A percentile compares a stretch with the other conserved stretches of the same genome.
These are phyloP conservation scores for Eolophus roseicapilla DNA, from an alignment of 2,113 vertebrate species.

Conservation along the genomic window DNA sequence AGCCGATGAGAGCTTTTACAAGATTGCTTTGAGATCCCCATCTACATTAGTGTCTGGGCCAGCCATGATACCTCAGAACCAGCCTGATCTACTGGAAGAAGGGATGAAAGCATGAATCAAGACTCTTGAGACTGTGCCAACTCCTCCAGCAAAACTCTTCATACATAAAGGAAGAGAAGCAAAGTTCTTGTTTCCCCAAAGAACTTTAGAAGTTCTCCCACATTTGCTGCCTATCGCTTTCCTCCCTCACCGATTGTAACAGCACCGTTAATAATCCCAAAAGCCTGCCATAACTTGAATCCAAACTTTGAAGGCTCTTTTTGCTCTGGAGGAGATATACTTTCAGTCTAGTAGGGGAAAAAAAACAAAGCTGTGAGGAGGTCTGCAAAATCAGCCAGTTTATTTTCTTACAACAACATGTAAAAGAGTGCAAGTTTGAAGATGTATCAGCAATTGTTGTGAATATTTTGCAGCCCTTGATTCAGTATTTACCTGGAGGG, in stretches of 20 bases:
- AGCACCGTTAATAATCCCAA: background rate
- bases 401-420: background rate
- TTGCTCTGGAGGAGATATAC: background rate
- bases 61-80: background rate
- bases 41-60: background rate
- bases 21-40: background rate
- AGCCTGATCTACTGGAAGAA: background rate
- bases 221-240: rapidly evolving
- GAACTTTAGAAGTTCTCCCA: background rate
- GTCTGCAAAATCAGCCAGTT: background rate
- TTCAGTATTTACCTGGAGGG: conserved; percentile 7
- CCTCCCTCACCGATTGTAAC: background rate
- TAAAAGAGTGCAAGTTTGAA: background rate
- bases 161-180: background rate
- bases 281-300: background rate
- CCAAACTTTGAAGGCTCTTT: background rate
- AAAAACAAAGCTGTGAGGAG: background rate
- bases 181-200: background rate
- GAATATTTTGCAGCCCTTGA: background rate
- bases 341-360: background rate
- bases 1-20: conserved; percentile 56
- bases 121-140: background rate
- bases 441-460: background rate
- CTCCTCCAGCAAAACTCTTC: background rate
- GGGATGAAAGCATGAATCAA: background rate